These are phyloP conservation scores for Protonibea diacanthus DNA, from an alignment of 2,797 vertebrate species.

Conservation along the genomic window DNA sequence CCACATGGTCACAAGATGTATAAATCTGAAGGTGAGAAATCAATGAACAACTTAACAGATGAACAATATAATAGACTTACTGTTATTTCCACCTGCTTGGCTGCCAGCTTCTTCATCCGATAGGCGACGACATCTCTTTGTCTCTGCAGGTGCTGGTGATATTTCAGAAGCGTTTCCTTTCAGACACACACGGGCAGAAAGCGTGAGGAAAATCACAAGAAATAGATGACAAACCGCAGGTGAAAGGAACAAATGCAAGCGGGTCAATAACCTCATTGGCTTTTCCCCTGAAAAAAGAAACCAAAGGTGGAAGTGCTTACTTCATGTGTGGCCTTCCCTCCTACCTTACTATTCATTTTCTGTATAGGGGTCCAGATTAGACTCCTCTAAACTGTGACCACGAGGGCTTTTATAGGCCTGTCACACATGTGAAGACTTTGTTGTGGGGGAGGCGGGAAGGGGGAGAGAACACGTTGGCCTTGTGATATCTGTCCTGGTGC, in stretches of 20 bases:
- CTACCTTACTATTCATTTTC: constrained; percentile 26
- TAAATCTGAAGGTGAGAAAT: background rate
- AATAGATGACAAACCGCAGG: background rate
- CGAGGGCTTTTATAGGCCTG: constrained; percentile 65
- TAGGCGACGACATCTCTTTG: constrained; percentile 69
- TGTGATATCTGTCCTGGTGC: constrained; percentile 38
- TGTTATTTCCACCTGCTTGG: constrained; percentile 73
- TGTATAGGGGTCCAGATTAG: background rate
- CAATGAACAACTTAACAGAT: background rate
- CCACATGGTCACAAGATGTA: background rate
- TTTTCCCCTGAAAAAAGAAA: constrained; percentile 11
- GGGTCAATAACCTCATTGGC: background rate
- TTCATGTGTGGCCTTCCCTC: constrained; percentile 51
- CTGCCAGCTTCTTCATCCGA: constrained; percentile 77
- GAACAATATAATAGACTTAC: constrained; percentile 60
- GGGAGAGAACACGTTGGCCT: constrained; percentile 20
- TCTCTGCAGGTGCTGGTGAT: constrained; percentile 69
- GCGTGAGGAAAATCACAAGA: background rate
- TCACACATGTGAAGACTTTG: constrained; percentile 41
- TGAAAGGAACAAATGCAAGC: background rate
- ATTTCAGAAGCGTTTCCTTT: constrained; percentile 67
- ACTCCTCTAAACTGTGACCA: constrained; percentile 13
- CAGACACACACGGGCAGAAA: constrained; percentile 2
- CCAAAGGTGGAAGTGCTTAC: constrained; percentile 48
- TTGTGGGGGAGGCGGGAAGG: background rate